Evolutionary conservation across 2,113 vertebrate genomes (phyloP), one percentile per base, ranked within the genome.

Genomic region (Nyctereutes procyonoides): DNA sequence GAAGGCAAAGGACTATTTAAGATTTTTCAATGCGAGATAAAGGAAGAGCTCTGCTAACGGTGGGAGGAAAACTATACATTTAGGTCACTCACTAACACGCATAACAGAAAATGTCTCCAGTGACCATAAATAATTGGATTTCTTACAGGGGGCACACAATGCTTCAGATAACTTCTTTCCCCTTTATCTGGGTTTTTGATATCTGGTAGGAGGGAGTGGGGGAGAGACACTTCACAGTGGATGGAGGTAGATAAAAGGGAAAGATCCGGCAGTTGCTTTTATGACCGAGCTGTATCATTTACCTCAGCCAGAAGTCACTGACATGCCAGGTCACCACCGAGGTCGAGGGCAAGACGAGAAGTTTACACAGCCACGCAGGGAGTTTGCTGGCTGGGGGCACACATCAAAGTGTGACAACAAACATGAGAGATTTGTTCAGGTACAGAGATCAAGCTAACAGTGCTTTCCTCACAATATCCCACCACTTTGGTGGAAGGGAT

Each of bases 111-210:
- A 74, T 30, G 85, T 96, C 93, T 97, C 96, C 95, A 30, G 94
- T 83, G 96, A 96, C 97, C 95, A 86, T 89, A 92, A 91, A 97
- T 98, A 98, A 98, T 97, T 98, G 96, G 97, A 94, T 97, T 97
- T 95, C 97, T 96, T 95, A 17, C 91, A 56, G 88, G 86, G 96
- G 93, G 55, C 90, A 79, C 85, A 97, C 83, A 86, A 83, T 71
- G 86, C 96, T 96, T 97, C 85, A 97, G 97, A 95, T 93, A 89
- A 80, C 85, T 91, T 60, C 88, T 82, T 53, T 94, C 95, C 56
- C 69, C 88, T 98, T 97, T 89, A 96, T 95, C 73, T 73, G 85
- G 73, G 82, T 88, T 67, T 97, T 96, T 94, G 96, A 96, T 95
- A 96, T 91, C 94, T 93, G 69, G 93, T 65, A 95, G 95, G 96